Base-by-base conservation (phyloP, 2,797 vertebrate genomes). In the Enteromius anoplus region DNA sequence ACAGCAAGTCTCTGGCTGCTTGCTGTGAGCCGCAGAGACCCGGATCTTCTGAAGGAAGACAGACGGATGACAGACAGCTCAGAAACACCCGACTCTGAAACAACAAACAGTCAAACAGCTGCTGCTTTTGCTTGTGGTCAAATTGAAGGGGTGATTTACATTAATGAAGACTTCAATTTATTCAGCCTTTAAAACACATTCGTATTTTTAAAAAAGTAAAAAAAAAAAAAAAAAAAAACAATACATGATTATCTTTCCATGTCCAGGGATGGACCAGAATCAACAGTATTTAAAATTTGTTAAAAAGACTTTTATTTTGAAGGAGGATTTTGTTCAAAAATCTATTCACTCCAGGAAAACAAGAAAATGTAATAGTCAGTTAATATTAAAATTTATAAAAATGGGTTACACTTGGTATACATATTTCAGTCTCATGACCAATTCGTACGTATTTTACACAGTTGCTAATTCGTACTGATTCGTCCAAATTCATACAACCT, bases 61-160 rank as follows among this genome's bases (percentile, higher is more conserved):
- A 82, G 47, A 72, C 72, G 34, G 76, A 76, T 82, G 81, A 82
- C 80, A 79, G 81, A 80, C 77, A 72, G 80, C 34, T 72, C 51
- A 72, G 49, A 77, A 81, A 85, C 37, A 5, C 32, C 4, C n/a
- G 14, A 3, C 62, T 40, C 72, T 73, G 49, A 68, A 77, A 62
- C 60, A 26, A 26, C 26, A 26, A 26, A 26, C 49, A 69, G 72
- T 78, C 76, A 87, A 83, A 83, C 47, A 85, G 65, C 65, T 72
- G 47, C 65, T 23, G 58, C 34, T 81, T 71, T 72, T 53, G 73
- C 73, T 79, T 71, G 79, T 81, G 78, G 84, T 77, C 79, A 85
- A 71, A 77, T 32, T 45, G 15, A 71, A 40, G 70, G 55, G 78
- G 68, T 58, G 51, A 77, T 78, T 81, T 83, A 78, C 77, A 81